Evolutionary conservation across 2,888 invertebrate genomes (phyloP), one percentile per base, ranked within the genome.

Genomic region (Tillus elongatus): DNA sequence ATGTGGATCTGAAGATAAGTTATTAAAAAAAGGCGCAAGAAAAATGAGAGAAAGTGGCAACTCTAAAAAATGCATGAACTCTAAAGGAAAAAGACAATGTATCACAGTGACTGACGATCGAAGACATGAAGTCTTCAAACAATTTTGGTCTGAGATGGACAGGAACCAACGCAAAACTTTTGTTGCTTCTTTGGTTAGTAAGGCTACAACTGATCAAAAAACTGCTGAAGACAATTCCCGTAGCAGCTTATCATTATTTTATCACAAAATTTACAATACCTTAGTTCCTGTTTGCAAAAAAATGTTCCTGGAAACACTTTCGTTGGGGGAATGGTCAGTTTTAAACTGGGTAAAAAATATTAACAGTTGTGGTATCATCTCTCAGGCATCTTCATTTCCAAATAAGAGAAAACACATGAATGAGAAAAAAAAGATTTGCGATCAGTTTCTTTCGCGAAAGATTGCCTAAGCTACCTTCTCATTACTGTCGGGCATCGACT

Each of bases 401-500:
- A 30, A 13, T 27, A 40, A 40, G 35, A 28, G 24, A 14, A 42
- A 37, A 30, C 3, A 3, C n/a, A 15, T 34, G 12, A 35, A 37
- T 13, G 24, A 35, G 12, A 4, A 41, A 15, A n/a, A 32, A 39
- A 30, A 26, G 39, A 15, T 4, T 14, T 8, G 14, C 29, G 34
- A 41, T 43, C 10, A 4, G 31, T 8, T 11, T 37, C 8, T 40
- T 41, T 39, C 37, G 41, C 27, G 27, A 38, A 15, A 39, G 30
- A 30, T 29, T 43, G 8, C 41, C 38, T 1, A 43, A 43, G 33
- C 30, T 43, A 26, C 39, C 41, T 13, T 42, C 42, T 9, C 45
- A 45, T 35, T 43, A 45, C 15, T 43, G 41, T 37, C 13, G 45
- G 30, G 28, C 35, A 19, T 34, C 41, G n/a, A 43, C 39, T n/a